Percentiles rank a stretch among this genome's conserved stretches.
Evolutionary conservation across 2,888 invertebrate genomes (phyloP).

Genomic region (Polydrusus cervinus): DNA sequence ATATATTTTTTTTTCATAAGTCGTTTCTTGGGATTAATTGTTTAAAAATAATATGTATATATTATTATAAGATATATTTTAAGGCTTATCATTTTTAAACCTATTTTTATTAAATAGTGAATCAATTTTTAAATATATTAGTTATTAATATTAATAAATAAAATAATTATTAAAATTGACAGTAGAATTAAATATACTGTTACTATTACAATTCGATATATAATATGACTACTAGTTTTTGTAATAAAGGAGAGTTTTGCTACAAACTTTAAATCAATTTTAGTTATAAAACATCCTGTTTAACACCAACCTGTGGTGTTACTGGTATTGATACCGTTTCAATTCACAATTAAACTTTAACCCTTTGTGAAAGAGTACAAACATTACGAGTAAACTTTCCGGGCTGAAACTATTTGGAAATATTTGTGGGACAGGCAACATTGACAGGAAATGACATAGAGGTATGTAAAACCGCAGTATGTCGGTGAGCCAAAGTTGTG

Average conservation of each 20-base stretch:
- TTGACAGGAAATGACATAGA: constrained; percentile 19
- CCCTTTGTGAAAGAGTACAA: constrained; percentile 3
- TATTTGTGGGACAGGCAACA: constrained; percentile 11
- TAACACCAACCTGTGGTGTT: not conserved
- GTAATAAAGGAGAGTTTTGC: too few relatives aligned
- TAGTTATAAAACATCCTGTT: not conserved
- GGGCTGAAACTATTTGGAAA: not conserved
- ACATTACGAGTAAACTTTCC: constrained; percentile 11
- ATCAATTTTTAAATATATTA: too few relatives aligned
- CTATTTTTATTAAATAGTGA: too few relatives aligned
- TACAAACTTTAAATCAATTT: not conserved
- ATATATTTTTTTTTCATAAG: too few relatives aligned
- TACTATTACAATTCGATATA: not conserved
- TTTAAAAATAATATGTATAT: too few relatives aligned
- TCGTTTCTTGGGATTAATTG: too few relatives aligned
- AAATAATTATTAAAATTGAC: too few relatives aligned
- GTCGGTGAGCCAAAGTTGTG: constrained; percentile 35
- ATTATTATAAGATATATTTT: too few relatives aligned
- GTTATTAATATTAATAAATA: too few relatives aligned
- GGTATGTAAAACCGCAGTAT: constrained; percentile 22
- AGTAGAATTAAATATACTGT: too few relatives aligned
- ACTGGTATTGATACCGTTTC: not conserved
- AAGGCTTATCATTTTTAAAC: too few relatives aligned
- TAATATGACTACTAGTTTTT: not conserved
- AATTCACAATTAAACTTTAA: not conserved